Base-by-base conservation (phyloP, 2,113 vertebrate genomes). In the Argyrosomus japonicus region DNA sequence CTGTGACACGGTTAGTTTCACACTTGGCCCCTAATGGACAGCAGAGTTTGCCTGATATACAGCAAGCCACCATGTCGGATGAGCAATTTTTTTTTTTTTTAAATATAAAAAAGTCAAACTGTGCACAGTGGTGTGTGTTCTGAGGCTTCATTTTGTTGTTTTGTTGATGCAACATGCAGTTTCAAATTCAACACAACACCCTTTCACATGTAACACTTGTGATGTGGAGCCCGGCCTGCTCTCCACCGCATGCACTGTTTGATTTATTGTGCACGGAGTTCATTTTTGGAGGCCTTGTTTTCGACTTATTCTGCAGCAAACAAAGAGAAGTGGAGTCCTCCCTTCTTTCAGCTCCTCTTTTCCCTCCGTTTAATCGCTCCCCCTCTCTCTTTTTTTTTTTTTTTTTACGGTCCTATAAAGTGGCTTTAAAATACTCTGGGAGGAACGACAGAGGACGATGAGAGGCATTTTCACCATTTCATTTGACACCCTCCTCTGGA, bases 321-420 rank as follows among this genome's bases (percentile, higher is more conserved):
- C 87, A 87, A 87, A 89, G 75, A 76, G 70, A 71, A 70, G 40
- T 21, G 50, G 29, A 23, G 57, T 54, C 77, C 57, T 72, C 60
- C 45, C 56, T 56, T 53, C 75, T 88, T 92, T 90, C 64, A 94
- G 84, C 82, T 73, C 69, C 85, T 50, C 83, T 11, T 87, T 2
- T 2, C 91, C 67, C 87, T 75, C 92, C 4, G 48, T 89, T 89
- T 95, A 93, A 91, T 92, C 89, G 82, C n/a, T 86, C 2, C 7
- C 36, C 36, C 7, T 8, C 27, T 29, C 3, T 29, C 27, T 29
- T 32, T 32, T 32, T 40, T 40, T 40, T 9, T 36, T 36, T 40
- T 32, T 91, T 95, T 95, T 95, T 93, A 92, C 43, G 65, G 85
- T 93, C 90, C 83, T 83, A 82, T 94, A 93, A 92, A 95, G 92